These are phyloP conservation scores for Smutsia temminckii DNA, from an alignment of 2,797 vertebrate genomes.

Conservation along the genomic window DNA sequence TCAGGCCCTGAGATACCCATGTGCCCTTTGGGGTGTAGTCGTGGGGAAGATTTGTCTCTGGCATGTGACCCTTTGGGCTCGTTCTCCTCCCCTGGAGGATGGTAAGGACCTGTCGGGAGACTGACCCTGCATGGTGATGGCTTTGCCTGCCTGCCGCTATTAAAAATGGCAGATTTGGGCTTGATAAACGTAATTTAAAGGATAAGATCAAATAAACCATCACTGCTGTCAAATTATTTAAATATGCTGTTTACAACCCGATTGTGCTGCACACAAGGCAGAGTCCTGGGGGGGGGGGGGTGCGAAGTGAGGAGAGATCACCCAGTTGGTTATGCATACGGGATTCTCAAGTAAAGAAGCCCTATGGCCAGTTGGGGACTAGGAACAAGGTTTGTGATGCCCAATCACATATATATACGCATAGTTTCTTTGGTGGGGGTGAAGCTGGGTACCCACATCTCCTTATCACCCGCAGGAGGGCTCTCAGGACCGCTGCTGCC, in stretches of 20 bases:
- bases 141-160: not conserved
- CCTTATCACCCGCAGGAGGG: not conserved
- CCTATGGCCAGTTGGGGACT: not conserved
- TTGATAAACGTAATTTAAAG: not conserved
- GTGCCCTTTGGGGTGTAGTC: no score
- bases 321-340: constrained; percentile 42
- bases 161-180: not conserved
- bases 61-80: fast-evolving
- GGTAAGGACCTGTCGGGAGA: not conserved
- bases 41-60: not conserved
- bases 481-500: not conserved
- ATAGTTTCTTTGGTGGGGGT: no score
- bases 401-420: fast-evolving
- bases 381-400: not conserved
- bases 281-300: not conserved
- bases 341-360: not conserved
- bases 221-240: not conserved
- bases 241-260: constrained; percentile 50
- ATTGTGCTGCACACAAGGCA: constrained; percentile 3
- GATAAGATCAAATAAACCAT: not conserved
- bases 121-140: not conserved
- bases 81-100: not conserved
- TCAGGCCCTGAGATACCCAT: not conserved
- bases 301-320: not conserved
- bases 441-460: fast-evolving